These are phyloP conservation scores for Danio aesculapii DNA, from an alignment of 2,797 vertebrate genomes.

Conservation along the genomic window DNA sequence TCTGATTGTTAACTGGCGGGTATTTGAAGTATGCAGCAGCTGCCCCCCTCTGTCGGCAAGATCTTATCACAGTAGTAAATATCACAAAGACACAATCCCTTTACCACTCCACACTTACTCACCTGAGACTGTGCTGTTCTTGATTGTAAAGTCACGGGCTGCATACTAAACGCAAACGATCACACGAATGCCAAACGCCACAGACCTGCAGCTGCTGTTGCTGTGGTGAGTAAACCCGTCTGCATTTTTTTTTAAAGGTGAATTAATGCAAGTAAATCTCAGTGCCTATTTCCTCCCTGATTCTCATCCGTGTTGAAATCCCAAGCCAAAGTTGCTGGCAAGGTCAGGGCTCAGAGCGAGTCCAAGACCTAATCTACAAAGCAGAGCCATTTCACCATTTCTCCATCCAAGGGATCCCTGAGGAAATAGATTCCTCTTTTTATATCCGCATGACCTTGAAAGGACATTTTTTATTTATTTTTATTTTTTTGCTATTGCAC, in stretches of 20 bases:
- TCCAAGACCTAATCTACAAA: conserved; percentile 52
- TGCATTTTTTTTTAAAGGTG: conserved; percentile 43
- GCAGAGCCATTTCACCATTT: conserved; percentile 41
- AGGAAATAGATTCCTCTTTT: not conserved
- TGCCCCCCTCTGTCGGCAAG: conserved; percentile 49
- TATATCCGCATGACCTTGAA: conserved; percentile 47
- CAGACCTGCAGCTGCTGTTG: conserved; percentile 21
- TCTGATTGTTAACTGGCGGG: conserved; percentile 56
- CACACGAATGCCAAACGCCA: conserved; percentile 38
- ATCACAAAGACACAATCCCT: conserved; percentile 59
- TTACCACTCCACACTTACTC: conserved; percentile 52
- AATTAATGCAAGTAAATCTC: conserved; percentile 51
- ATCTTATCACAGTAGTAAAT: conserved; percentile 58
- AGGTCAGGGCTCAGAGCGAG: conserved; percentile 55
- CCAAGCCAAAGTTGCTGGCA: conserved; percentile 38
- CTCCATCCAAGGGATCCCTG: conserved; percentile 14
- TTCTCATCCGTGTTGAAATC: conserved; percentile 38
- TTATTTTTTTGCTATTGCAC: no score
- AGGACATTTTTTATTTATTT: no score
- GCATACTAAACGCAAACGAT: conserved; percentile 52
- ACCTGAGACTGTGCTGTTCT: conserved; percentile 52
- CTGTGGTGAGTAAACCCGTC: conserved; percentile 33
- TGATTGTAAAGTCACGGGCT: conserved; percentile 54
- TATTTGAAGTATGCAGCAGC: conserved; percentile 56
- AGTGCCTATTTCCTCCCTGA: conserved; percentile 10